Percentiles rank a stretch among this genome's conserved stretches.
Evolutionary conservation across 1,140 invertebrate genomes (phyloP).

Genomic region (Bombus breviceps): DNA sequence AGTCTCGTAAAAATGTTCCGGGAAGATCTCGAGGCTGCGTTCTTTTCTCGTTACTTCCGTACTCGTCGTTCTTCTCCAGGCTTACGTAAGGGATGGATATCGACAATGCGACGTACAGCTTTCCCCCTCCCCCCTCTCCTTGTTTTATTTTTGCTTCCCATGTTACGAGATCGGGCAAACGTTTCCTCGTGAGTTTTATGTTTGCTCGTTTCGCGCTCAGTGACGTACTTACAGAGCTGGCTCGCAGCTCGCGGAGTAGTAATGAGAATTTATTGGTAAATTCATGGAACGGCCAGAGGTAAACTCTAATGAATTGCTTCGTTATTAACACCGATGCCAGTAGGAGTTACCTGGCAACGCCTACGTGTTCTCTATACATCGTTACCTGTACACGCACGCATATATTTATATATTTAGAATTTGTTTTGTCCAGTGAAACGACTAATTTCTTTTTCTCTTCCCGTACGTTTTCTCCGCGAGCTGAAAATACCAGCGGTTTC

Average conservation of each 20-base stretch:
- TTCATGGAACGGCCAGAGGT: constrained; percentile 49
- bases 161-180: neutral
- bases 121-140: neutral
- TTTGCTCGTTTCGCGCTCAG: constrained; percentile 18
- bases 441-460: constrained; percentile 19
- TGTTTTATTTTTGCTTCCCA: neutral
- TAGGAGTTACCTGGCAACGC: neutral
- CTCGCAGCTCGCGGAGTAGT: constrained; percentile 17
- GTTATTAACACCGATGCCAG: constrained; percentile 53
- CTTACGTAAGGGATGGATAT: constrained; percentile 18
- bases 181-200: neutral
- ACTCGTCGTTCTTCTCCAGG: neutral
- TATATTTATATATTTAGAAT: neutral
- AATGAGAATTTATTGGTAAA: constrained; percentile 63
- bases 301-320: constrained; percentile 63
- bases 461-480: neutral
- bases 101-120: constrained; percentile 3
- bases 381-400: no score
- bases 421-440: constrained; percentile 16
- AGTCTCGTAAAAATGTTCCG: neutral
- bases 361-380: neutral
- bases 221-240: constrained; percentile 16
- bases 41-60: neutral
- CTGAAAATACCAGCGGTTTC: constrained; percentile 33
- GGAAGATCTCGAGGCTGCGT: neutral